These are phyloP conservation scores for Macrocentrus cingulum DNA, from an alignment of 1,140 invertebrate genomes.

Conservation along the genomic window DNA sequence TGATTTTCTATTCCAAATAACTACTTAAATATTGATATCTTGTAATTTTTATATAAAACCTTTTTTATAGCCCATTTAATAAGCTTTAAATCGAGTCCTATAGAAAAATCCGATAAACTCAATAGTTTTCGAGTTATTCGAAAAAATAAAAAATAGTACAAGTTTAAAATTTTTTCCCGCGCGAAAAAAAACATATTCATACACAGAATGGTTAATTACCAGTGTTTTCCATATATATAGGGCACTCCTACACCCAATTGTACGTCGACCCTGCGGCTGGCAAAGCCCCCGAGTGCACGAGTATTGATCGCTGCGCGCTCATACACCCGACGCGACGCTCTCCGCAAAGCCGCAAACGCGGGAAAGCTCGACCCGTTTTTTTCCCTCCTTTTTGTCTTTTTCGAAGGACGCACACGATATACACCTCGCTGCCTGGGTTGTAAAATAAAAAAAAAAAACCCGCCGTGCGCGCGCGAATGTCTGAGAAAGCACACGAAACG, in stretches of 20 bases:
- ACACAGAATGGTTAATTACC: neutral
- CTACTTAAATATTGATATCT: too few relatives aligned
- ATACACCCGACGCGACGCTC: neutral
- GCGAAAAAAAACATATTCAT: neutral
- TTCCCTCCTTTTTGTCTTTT: constrained; percentile 39
- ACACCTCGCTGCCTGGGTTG: constrained; percentile 20
- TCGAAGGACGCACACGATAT: constrained; percentile 8
- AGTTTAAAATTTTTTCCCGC: too few relatives aligned
- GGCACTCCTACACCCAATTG: constrained; percentile 9
- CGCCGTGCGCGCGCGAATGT: too few relatives aligned
- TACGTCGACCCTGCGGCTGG: constrained; percentile 24
- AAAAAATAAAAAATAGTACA: neutral
- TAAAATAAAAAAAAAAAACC: constrained; percentile 29
- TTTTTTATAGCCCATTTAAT: too few relatives aligned
- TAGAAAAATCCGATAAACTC: too few relatives aligned
- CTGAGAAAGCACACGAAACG: too few relatives aligned
- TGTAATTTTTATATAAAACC: too few relatives aligned
- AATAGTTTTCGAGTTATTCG: neutral
- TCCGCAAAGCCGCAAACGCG: constrained; percentile 23
- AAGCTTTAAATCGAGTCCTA: too few relatives aligned
- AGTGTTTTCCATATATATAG: too few relatives aligned
- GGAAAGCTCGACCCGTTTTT: constrained; percentile 43
- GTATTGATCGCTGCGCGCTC: constrained; percentile 39
- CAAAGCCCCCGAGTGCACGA: constrained; percentile 39
- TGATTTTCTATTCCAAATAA: too few relatives aligned